Conservation (phyloP, 1,140 invertebrate species). For the Pachyrhynchus sulphureomaculatus region DNA sequence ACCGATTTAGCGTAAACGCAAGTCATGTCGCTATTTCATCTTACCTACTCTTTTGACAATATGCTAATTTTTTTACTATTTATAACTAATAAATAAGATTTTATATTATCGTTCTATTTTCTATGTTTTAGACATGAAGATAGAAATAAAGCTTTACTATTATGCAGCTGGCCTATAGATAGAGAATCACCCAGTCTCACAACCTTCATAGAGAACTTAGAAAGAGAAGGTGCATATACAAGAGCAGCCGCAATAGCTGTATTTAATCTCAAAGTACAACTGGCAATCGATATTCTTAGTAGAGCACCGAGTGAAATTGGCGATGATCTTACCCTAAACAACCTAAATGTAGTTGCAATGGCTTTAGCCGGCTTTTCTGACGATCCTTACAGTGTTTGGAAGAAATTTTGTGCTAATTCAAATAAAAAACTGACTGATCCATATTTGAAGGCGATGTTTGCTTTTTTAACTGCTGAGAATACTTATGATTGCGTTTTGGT, state of each 20-base stretch:
- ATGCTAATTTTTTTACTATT: too few relatives aligned
- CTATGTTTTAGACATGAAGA: constrained; percentile 65
- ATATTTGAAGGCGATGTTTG: constrained; percentile 89
- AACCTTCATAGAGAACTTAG: constrained; percentile 62
- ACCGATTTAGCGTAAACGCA: too few relatives aligned
- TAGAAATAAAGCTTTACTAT: constrained; percentile 73
- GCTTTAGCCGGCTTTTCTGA: constrained; percentile 87
- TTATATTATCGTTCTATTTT: too few relatives aligned
- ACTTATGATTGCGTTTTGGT: constrained; percentile 81
- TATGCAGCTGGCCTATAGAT: constrained; percentile 86
- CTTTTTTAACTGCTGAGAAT: constrained; percentile 81
- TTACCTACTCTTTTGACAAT: too few relatives aligned
- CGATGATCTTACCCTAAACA: constrained; percentile 50
- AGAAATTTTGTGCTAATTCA: constrained; percentile 72
- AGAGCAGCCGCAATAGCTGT: constrained; percentile 87
- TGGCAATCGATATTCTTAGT: constrained; percentile 83
- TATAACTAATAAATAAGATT: too few relatives aligned
- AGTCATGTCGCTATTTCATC: too few relatives aligned
- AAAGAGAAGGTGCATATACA: constrained; percentile 67
- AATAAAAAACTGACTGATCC: constrained; percentile 77
- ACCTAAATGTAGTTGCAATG: constrained; percentile 80
- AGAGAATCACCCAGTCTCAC: constrained; percentile 55
- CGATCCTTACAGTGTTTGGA: constrained; percentile 79
- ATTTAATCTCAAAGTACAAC: constrained; percentile 81
- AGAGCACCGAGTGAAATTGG: constrained; percentile 58